Evolutionary conservation across 2,113 vertebrate species (phyloP).

Genomic region (Sclerurus mexicanus): DNA sequence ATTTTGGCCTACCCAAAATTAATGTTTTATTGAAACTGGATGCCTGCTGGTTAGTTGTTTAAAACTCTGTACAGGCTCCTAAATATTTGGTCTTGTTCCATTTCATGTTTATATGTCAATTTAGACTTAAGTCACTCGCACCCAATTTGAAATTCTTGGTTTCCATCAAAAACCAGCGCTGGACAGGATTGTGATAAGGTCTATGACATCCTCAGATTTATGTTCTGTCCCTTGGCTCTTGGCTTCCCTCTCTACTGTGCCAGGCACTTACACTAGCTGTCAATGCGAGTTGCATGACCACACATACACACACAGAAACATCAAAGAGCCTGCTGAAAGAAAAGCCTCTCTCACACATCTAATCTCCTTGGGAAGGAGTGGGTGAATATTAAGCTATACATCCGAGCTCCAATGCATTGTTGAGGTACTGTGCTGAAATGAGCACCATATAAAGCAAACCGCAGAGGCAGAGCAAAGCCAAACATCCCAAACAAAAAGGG

Average conservation of each 20-base stretch:
- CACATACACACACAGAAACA: background rate
- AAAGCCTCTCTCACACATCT: background rate
- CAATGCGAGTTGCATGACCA: background rate
- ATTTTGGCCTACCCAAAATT: background rate
- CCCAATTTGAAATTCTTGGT: constrained; percentile 6
- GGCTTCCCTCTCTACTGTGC: background rate
- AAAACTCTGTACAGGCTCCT: background rate
- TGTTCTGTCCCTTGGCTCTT: background rate
- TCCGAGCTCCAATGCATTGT: background rate
- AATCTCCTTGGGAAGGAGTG: background rate
- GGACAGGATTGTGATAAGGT: background rate
- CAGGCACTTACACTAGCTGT: background rate
- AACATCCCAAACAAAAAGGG: background rate
- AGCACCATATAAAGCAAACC: background rate
- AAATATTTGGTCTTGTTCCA: constrained; percentile 22
- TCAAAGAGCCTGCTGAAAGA: background rate
- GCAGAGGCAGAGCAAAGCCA: background rate
- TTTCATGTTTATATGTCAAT: constrained; percentile 12
- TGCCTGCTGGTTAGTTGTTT: background rate
- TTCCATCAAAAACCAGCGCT: background rate
- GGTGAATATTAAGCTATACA: background rate
- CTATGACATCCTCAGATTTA: background rate
- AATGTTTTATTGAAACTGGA: background rate
- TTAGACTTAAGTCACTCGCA: background rate
- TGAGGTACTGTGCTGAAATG: background rate